phyloP scores from a whole-genome alignment of 2,888 invertebrate species.

The Chymomyza amoena region DNA sequence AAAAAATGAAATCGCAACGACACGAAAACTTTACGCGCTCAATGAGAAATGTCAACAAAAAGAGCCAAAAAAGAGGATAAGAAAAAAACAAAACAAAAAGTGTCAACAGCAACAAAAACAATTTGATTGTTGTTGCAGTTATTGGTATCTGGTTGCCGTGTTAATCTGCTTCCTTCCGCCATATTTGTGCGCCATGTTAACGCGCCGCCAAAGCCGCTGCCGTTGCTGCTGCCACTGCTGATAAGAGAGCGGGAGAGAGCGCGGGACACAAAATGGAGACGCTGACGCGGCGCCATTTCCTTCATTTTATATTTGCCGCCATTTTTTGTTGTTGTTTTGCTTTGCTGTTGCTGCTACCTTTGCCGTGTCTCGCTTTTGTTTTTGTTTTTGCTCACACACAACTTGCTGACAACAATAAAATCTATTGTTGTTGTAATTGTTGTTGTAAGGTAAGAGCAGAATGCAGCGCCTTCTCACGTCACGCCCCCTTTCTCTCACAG shows the following conservation, averaged over 20 bases:
- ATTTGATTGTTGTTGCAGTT: slow-evolving; percentile 31
- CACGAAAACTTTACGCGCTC: not conserved
- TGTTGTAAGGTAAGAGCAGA: not conserved
- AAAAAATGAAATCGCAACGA: not conserved
- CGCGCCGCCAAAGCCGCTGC: slow-evolving; percentile 16
- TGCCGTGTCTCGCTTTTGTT: slow-evolving; percentile 26
- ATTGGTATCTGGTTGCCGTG: slow-evolving; percentile 54
- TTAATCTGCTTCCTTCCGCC: slow-evolving; percentile 61
- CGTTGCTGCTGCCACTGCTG: slow-evolving; percentile 19
- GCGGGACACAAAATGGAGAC: not conserved
- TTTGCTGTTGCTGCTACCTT: not conserved
- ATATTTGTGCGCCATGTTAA: slow-evolving; percentile 53
- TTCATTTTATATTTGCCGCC: too few species aligned
- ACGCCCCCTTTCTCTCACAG: not conserved
- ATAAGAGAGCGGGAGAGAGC: slow-evolving; percentile 15
- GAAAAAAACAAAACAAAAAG: not conserved
- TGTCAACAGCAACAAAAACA: not conserved
- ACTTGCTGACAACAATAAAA: slow-evolving; percentile 4
- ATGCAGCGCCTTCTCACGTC: not conserved
- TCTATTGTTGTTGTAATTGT: not conserved
- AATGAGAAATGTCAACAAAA: not conserved
- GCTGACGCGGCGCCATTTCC: not conserved
- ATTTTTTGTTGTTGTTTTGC: slow-evolving; percentile 24
- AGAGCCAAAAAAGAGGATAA: not conserved
- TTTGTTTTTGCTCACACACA: slow-evolving; percentile 22